Evolutionary conservation across 1,140 invertebrate species (phyloP), one percentile per base, ranked within the genome.

Genomic region (Lamellibrachia luymesi): DNA sequence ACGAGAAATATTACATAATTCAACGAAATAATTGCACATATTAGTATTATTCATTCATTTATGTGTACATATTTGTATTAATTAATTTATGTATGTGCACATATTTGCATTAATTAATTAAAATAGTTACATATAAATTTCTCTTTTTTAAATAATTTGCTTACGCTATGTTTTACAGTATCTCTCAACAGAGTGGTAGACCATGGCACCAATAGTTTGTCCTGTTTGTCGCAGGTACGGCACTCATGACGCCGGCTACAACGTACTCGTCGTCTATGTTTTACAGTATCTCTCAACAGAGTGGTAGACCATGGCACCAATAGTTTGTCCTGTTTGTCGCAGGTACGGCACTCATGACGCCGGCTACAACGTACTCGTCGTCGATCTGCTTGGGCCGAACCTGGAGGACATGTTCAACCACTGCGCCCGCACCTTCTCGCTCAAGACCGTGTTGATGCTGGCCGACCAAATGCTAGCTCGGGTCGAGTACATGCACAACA

Each of bases 401-500:
- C 91, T 94, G 25, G 94, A 94, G 90, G 94, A 94, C 93, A 56
- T 94, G n/a, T 94, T 94, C 94, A 94, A 92, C 52, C 95, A 94
- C 93, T 95, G 95, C 91, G 93, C 93, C 38, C 91, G 95, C 49
- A 93, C 91, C 92, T 95, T 95, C 92, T 91, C 94, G 38, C 91
- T 95, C n/a, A 95, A 95, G 92, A 95, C 95, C 25, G 95, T 95
- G 2, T 89, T 94, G 38, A 94, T 94, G 94, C 93, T 94, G 2
- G 94, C 94, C 89, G 94, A 94, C 92, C 94, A 94, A 51, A 93
- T 94, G 94, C 90, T 94, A 97, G 97, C 97, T 95, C 98, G 98
- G 96, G 98, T 99, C 95, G 98, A 99, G 96, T 99, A 98, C 96
- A 98, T 99, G 95, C 98, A 99, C 96, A 98, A 98, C 96, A 98